Evolutionary conservation across 1,140 invertebrate species (phyloP).

Genomic region (Drosophila neocordata): DNA sequence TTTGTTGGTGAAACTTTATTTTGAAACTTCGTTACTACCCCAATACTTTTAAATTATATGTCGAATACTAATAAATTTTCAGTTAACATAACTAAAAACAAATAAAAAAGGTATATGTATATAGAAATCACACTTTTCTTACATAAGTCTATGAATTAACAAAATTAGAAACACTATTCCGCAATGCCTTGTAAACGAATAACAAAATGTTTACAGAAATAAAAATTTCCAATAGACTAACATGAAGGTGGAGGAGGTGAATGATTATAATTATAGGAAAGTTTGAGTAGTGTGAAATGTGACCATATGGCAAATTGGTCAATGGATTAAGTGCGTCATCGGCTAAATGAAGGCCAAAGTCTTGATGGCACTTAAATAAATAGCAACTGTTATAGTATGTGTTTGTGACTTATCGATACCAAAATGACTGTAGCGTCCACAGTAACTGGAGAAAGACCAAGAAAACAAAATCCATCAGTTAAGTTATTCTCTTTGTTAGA

Average conservation of each 20-base stretch:
- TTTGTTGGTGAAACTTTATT: too few relatives aligned
- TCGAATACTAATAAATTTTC: too few relatives aligned
- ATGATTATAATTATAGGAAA: background rate
- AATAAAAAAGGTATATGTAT: background rate
- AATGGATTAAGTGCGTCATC: slow-evolving; percentile 45
- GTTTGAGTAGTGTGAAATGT: background rate
- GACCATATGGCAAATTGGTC: slow-evolving; percentile 3
- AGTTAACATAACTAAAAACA: background rate
- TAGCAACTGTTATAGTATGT: background rate
- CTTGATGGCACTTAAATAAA: background rate
- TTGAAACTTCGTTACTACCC: too few relatives aligned
- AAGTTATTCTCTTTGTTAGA: background rate
- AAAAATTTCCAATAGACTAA: background rate
- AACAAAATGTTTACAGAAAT: background rate
- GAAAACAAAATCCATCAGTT: slow-evolving; percentile 6
- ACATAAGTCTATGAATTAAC: background rate
- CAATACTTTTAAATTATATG: too few relatives aligned
- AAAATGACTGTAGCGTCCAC: slow-evolving; percentile 50
- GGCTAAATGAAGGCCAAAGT: slow-evolving; percentile 2
- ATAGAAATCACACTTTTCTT: background rate
- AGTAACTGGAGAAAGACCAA: slow-evolving; percentile 45
- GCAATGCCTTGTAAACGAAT: background rate
- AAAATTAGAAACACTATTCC: background rate
- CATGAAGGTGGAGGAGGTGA: background rate
- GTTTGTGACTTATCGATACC: slow-evolving; percentile 11